These are phyloP conservation scores for Gastrophysa polygoni DNA, from an alignment of 2,888 invertebrate species.

Conservation along the genomic window DNA sequence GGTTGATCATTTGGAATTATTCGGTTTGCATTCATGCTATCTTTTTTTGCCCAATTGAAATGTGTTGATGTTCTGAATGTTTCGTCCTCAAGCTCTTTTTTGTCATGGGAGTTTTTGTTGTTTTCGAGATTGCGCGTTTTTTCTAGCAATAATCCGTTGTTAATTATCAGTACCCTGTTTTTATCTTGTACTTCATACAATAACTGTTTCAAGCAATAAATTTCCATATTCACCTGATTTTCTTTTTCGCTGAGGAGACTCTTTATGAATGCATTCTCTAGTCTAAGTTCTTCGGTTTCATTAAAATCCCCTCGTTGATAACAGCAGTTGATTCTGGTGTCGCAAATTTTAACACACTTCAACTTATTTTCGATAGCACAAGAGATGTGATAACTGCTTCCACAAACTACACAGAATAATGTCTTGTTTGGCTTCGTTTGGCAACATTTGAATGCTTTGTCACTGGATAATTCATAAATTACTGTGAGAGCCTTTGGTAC, in stretches of 20 bases:
- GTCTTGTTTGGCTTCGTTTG: background rate
- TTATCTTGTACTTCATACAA: constrained; percentile 3
- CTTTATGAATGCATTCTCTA: background rate
- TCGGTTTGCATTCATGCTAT: background rate
- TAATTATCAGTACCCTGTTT: background rate
- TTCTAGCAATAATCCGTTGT: constrained; percentile 7
- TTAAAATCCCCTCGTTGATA: background rate
- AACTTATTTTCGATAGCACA: background rate
- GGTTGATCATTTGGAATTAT: too few relatives aligned
- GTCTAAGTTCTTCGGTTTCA: background rate
- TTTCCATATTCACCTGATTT: constrained; percentile 10
- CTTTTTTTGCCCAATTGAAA: background rate
- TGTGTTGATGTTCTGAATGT: constrained; percentile 3
- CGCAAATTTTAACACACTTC: background rate
- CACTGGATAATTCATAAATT: background rate
- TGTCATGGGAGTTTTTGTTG: background rate
- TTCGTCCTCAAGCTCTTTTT: background rate
- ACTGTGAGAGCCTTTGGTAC: background rate
- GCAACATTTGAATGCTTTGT: background rate
- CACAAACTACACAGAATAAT: background rate
- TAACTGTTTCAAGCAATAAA: constrained; percentile 3
- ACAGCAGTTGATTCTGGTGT: constrained; percentile 6
- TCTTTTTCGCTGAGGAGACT: background rate
- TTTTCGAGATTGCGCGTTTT: background rate
- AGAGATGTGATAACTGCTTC: background rate